Evolutionary conservation across 2,113 vertebrate species (phyloP), one percentile per base, ranked within the genome.

Genomic region (Piaya cayana): DNA sequence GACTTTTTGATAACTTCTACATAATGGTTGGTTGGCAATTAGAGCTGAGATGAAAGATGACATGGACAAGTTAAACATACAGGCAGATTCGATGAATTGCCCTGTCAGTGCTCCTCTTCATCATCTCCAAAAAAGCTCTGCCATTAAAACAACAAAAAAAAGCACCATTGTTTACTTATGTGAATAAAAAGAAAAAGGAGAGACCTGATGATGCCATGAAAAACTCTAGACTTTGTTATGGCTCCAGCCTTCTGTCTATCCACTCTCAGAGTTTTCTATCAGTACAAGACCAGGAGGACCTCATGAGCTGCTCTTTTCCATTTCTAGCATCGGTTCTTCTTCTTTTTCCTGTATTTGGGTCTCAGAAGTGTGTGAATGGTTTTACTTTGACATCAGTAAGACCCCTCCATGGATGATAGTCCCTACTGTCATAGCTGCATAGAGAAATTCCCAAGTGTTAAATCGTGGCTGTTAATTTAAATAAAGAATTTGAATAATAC

Each of bases 1-100:
- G 77, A 92, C 87, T 71, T 81, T 95, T 91, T 81, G 45, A 71
- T 83, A 69, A 50, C 21, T 89, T 84, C 65, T 87, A 8, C 64
- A 29, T 92, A 90, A 90, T 80, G 50, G 55, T 52, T 93, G 15
- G 60, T 90, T 96, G 95, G 90, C 82, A 83, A 75, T 86, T 67
- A 32, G 68, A 90, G 30, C 47, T 92, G 58, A 88, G 92, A 95
- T 94, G 85, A 95, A 93, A 93, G 90, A 82, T 90, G 68, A 30
- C 56, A 52, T 23, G 36, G 49, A 27, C 68, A 84, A 93, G 86
- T 82, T 93, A 96, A 96, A 90, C 82, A 97, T 67, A 90, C 53
- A 93, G 64, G 45, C 64, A 88, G 94, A 94, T 88, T 94, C 95
- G 96, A 96, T 25, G 34, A 78, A 97, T 94, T 92, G 21, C 72